Conservation (phyloP, 2,113 vertebrate species). For the Thunnus maccoyii region DNA sequence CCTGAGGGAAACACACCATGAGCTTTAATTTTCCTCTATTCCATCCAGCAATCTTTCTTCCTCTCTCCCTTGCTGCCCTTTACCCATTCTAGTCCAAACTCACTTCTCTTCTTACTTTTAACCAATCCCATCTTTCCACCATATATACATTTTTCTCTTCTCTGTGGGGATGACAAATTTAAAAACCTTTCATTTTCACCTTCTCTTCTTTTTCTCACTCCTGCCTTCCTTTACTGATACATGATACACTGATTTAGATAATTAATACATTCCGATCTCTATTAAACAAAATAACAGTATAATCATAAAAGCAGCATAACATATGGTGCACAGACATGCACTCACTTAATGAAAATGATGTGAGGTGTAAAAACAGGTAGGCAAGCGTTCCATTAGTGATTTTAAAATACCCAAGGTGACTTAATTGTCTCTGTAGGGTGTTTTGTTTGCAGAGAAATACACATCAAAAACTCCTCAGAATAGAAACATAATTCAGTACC, state of each 20-base stretch:
- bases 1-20: constrained; percentile 53
- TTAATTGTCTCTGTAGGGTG: background rate
- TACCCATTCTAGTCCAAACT: constrained; percentile 30
- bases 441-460: background rate
- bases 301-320: background rate
- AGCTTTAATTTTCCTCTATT: constrained; percentile 59
- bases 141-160: constrained; percentile 21
- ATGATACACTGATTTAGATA: background rate
- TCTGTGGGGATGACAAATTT: constrained; percentile 37
- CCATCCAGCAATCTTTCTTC: constrained; percentile 24
- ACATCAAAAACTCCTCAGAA: constrained; percentile 12
- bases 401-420: constrained; percentile 28
- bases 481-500: constrained; percentile 14
- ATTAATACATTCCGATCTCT: background rate
- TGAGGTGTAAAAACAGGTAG: background rate
- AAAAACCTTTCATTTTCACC: background rate
- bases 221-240: background rate
- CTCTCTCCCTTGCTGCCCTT: constrained; percentile 40
- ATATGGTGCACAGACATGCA: background rate
- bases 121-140: constrained; percentile 37
- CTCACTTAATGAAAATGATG: background rate
- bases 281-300: background rate
- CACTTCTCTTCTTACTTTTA: constrained; percentile 42
- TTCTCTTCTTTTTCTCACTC: background rate
- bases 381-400: background rate